Evolutionary conservation across 2,888 invertebrate genomes (phyloP), one percentile per base, ranked within the genome.

Genomic region (Helleia helle): DNA sequence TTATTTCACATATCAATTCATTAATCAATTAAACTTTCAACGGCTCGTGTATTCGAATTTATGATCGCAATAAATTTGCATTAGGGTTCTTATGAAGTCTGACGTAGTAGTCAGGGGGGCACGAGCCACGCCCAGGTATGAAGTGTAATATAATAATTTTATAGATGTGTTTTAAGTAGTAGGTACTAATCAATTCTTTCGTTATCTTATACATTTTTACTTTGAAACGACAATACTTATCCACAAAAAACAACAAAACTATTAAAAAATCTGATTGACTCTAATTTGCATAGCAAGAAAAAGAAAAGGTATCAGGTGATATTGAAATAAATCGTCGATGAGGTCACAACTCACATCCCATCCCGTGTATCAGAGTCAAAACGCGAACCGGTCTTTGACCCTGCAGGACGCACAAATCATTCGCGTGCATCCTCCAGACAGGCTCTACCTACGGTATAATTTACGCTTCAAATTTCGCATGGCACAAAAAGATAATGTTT

Each of bases 361-460:
- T 46, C 62, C 54, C 46, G 56, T 69, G 70, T 74, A 71, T 73
- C 70, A 74, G 63, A n/a, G n/a, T n/a, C n/a, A n/a, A 74, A 81
- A 75, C 61, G 55, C 67, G 70, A 73, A 79, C 80, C 83, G 83
- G 83, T 83, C 76, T 71, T 75, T 76, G 80, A 79, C 79, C 76
- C 49, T 69, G 65, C 67, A 62, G 57, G 55, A 44, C 48, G 49
- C 52, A 67, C 72, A 73, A 71, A 72, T 71, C 70, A 72, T 68
- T 68, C 63, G 60, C 62, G 48, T 49, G 52, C 54, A 54, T 49
- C 56, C 42, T 46, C 30, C 41, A 36, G 42, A 43, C 46, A 43
- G 42, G 42, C 40, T 22, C 11, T 42, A 31, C 28, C 11, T 42
- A 31, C 28, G 27, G 36, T 41, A 42, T 42, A 42, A 40, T 40